A percentile compares a stretch with the other conserved stretches of the same genome.
phyloP scores from a whole-genome alignment of 2,888 invertebrate species.

The Diarsia brunnea region DNA sequence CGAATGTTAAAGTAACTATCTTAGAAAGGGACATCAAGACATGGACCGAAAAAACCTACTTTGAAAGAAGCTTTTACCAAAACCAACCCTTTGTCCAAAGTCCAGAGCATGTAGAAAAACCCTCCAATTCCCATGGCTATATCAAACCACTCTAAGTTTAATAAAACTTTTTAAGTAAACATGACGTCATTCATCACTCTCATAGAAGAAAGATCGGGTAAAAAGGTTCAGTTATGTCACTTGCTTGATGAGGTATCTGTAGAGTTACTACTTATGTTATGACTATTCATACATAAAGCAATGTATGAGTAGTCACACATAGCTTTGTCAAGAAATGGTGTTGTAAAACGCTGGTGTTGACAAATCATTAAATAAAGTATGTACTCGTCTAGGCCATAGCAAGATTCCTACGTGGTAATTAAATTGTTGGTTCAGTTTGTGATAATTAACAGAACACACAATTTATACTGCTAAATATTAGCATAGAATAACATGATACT shows the following conservation, averaged over 20 bases:
- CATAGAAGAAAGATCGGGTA: background rate
- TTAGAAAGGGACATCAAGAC: conserved; percentile 59
- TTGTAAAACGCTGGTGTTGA: conserved; percentile 8
- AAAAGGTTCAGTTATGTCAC: background rate
- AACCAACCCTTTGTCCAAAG: conserved; percentile 16
- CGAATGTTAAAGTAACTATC: conserved; percentile 24
- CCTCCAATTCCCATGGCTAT: background rate
- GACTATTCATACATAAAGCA: no score
- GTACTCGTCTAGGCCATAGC: background rate
- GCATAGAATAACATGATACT: background rate
- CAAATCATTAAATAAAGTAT: conserved; percentile 30
- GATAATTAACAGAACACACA: background rate
- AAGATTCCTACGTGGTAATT: background rate
- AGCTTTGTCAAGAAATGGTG: background rate
- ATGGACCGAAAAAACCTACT: conserved; percentile 37
- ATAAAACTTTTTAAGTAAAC: background rate
- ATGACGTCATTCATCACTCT: background rate
- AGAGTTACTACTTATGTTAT: no score
- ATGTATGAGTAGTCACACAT: no score
- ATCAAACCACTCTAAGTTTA: background rate
- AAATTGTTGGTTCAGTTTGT: background rate
- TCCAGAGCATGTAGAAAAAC: conserved; percentile 11
- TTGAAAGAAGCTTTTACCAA: conserved; percentile 41
- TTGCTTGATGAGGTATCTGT: background rate
- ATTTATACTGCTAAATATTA: background rate